A percentile compares a stretch with the other conserved stretches of the same genome.
These are phyloP conservation scores for Chydorus sphaericus DNA, from an alignment of 2,888 invertebrate genomes.

Conservation along the genomic window DNA sequence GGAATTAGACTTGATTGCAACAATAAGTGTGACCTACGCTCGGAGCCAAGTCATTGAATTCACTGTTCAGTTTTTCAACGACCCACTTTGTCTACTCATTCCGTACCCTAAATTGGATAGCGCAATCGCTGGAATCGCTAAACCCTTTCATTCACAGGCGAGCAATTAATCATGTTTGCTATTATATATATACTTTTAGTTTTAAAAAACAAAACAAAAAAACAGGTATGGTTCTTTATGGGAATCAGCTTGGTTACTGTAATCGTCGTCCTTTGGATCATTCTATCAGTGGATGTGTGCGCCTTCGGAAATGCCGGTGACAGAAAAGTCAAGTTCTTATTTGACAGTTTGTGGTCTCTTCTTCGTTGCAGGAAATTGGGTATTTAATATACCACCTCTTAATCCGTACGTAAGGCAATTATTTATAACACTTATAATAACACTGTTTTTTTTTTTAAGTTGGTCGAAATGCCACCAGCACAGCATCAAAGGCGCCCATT, in stretches of 20 bases:
- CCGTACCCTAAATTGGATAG: constrained; percentile 1
- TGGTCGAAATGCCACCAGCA: not conserved
- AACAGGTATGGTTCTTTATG: not conserved
- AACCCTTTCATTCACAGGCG: not conserved
- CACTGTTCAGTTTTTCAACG: not conserved
- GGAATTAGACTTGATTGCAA: not conserved
- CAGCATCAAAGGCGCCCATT: not conserved
- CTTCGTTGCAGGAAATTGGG: not conserved
- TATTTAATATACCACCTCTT: no score
- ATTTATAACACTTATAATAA: no score
- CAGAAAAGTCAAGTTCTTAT: not conserved
- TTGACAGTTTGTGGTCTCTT: not conserved
- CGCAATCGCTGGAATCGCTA: not conserved
- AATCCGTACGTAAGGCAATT: no score
- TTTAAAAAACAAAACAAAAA: not conserved
- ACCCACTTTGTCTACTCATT: not conserved
- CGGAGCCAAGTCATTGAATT: not conserved
- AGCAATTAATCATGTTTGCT: no score
- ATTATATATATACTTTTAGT: not conserved
- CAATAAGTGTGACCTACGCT: not conserved
- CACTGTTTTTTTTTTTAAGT: not conserved
- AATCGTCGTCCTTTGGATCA: not conserved
- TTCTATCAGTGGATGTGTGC: not conserved
- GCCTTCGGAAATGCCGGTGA: no score
- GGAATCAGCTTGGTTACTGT: not conserved